Percentiles rank a stretch among this genome's conserved stretches.
Conservation (phyloP, 2,797 vertebrate genomes). For the Lates japonicus region DNA sequence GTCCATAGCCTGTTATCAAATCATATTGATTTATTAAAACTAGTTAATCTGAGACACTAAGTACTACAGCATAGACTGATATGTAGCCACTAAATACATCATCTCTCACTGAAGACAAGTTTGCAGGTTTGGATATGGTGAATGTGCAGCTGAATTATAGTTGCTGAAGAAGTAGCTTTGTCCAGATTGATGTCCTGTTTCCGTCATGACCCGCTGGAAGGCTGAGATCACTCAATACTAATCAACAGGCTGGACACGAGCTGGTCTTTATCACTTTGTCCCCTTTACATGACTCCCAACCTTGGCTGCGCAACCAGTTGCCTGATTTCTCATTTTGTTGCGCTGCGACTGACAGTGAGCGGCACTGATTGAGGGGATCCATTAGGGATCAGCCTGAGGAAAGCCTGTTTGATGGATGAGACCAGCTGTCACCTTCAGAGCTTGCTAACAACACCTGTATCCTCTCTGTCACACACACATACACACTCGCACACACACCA, state of each 20-base stretch:
- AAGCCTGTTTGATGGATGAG: constrained; percentile 98
- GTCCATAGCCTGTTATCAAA: constrained; percentile 48
- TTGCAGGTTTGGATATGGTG: constrained; percentile 38
- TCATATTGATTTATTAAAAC: constrained; percentile 62
- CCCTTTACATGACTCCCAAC: constrained; percentile 87
- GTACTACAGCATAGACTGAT: constrained; percentile 7
- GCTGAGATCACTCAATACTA: constrained; percentile 82
- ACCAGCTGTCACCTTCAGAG: constrained; percentile 98
- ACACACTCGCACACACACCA: constrained; percentile 35
- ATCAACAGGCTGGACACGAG: constrained; percentile 86
- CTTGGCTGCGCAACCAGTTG: constrained; percentile 84
- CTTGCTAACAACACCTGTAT: constrained; percentile 96
- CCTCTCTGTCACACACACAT: constrained; percentile 92
- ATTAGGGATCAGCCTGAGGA: constrained; percentile 98
- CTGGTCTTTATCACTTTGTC: constrained; percentile 87
- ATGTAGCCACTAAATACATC: neutral
- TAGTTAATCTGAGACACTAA: constrained; percentile 55
- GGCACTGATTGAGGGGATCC: constrained; percentile 92
- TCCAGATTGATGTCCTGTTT: constrained; percentile 77
- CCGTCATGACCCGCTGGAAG: constrained; percentile 73
- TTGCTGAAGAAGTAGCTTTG: constrained; percentile 71
- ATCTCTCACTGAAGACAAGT: constrained; percentile 12
- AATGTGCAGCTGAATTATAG: constrained; percentile 57
- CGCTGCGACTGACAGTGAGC: constrained; percentile 84
- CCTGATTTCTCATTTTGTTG: constrained; percentile 87